Base-by-base conservation (phyloP, 2,888 invertebrate genomes). In the Oscheius sp. region DNA sequence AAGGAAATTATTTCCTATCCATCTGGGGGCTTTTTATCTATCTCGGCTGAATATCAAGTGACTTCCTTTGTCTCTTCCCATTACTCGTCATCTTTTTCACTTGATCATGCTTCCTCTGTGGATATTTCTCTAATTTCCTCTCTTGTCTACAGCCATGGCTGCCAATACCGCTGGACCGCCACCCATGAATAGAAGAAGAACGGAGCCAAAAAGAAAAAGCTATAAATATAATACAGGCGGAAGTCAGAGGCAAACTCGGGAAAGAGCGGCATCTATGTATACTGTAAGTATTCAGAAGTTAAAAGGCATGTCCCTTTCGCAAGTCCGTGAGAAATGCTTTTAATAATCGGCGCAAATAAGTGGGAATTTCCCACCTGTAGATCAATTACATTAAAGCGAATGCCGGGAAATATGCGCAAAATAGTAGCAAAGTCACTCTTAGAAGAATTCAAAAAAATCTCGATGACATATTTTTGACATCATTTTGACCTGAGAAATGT, bases 181-280 rank as follows among this genome's bases (percentile, higher is more conserved):
- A 43, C 35, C 35, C 18, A 74, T 76, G 49, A 80, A 80, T 70
- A 72, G 78, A 1, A 73, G 78, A 13, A 69, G 72, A 64, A 78
- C 78, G 0, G 77, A 78, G 64, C 80, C 77, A n/a, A 79, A 79
- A 23, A 63, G 75, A 18, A 53, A 53, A n/a, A 59, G 41, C 23
- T 68, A 29, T 45, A 53, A 45, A 13, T 43, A 56, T 56, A 35
- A 71, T 23, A 16, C n/a, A 16, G 23, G 59, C 12, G 21, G 45
- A 6, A 35, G 9, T 35, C 35, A 35, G 35, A 35, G 35, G 12
- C 59, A 59, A 12, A 64, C 61, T 18, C 66, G 78, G 16, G 77
- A 80, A 55, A 75, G 80, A 41, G 78, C 78, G 7, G 76, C 76
- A 46, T 78, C 78, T 2, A 78, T 80, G 78, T 80, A 72, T 58